These are phyloP conservation scores for Clanis bilineata DNA, from an alignment of 2,888 invertebrate genomes.

Conservation along the genomic window DNA sequence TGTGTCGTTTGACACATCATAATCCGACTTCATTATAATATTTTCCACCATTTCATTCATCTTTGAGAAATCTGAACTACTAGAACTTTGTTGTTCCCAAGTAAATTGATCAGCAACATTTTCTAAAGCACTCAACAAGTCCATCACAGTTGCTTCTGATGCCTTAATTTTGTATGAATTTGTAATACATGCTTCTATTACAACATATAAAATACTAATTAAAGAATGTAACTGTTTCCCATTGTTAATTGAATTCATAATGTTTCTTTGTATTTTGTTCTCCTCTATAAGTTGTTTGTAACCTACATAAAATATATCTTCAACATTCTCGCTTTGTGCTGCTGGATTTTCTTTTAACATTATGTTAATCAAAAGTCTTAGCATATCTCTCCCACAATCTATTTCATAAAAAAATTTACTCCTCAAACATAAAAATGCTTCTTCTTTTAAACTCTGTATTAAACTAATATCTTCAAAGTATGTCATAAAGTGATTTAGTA, in stretches of 20 bases:
- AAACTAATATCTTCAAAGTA: slow-evolving; percentile 45
- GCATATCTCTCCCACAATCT: slow-evolving; percentile 82
- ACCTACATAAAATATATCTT: slow-evolving; percentile 59
- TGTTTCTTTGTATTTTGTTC: slow-evolving; percentile 57
- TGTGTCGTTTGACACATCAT: slow-evolving; percentile 39
- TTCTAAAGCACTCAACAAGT: slow-evolving; percentile 51
- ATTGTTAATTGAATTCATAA: slow-evolving; percentile 71
- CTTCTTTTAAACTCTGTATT: slow-evolving; percentile 55
- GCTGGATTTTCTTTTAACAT: slow-evolving; percentile 36
- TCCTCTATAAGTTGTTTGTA: slow-evolving; percentile 50
- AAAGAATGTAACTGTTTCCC: slow-evolving; percentile 79
- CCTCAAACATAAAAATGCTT: slow-evolving; percentile 71
- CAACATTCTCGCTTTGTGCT: slow-evolving; percentile 44
- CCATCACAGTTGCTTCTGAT: slow-evolving; percentile 33
- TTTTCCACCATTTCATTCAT: slow-evolving; percentile 87
- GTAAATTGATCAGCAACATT: slow-evolving; percentile 63
- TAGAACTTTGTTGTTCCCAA: slow-evolving; percentile 54
- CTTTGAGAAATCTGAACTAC: slow-evolving; percentile 88
- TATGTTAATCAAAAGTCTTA: slow-evolving; percentile 74
- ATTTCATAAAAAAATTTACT: slow-evolving; percentile 84
- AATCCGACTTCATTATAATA: slow-evolving; percentile 74
- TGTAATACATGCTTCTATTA: slow-evolving; percentile 50
- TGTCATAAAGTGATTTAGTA: slow-evolving; percentile 72
- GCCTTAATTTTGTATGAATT: slow-evolving; percentile 45
- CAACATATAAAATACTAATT: slow-evolving; percentile 56